Percentiles rank a stretch among this genome's conserved stretches.
Conservation (phyloP, 1,140 invertebrate genomes). For the Musca domestica region DNA sequence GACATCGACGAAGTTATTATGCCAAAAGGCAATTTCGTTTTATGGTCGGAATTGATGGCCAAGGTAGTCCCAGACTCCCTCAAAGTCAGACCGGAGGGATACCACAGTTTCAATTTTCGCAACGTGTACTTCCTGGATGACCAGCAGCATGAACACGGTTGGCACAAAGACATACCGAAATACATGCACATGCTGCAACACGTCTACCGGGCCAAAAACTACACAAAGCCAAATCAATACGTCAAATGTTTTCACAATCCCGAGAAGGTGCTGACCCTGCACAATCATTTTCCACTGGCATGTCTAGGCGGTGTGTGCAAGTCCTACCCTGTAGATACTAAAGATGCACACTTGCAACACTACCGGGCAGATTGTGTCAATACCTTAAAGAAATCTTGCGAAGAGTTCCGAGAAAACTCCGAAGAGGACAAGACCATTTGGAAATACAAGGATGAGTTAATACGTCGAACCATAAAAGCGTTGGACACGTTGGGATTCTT, state of each 20-base stretch:
- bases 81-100: slow-evolving; percentile 68
- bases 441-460: slow-evolving; percentile 77
- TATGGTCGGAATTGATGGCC: slow-evolving; percentile 80
- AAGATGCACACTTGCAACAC: slow-evolving; percentile 86
- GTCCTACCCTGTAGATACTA: slow-evolving; percentile 79
- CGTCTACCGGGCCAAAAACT: slow-evolving; percentile 85
- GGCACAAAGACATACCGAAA: slow-evolving; percentile 78
- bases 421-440: slow-evolving; percentile 84
- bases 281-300: slow-evolving; percentile 90
- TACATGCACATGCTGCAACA: slow-evolving; percentile 95
- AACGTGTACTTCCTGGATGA: slow-evolving; percentile 96
- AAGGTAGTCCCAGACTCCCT: slow-evolving; percentile 69
- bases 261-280: slow-evolving; percentile 80
- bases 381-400: slow-evolving; percentile 81
- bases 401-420: slow-evolving; percentile 77
- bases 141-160: slow-evolving; percentile 77
- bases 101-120: slow-evolving; percentile 82
- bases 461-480: slow-evolving; percentile 67
- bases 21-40: slow-evolving; percentile 71
- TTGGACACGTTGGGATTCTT: slow-evolving; percentile 75
- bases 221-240: slow-evolving; percentile 90
- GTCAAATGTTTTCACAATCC: slow-evolving; percentile 94
- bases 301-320: slow-evolving; percentile 83
- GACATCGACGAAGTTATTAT: slow-evolving; percentile 96
- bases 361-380: slow-evolving; percentile 90